Percentiles rank a stretch among this genome's conserved stretches.
Conservation (phyloP, 2,797 vertebrate species). For the Choloepus didactylus region DNA sequence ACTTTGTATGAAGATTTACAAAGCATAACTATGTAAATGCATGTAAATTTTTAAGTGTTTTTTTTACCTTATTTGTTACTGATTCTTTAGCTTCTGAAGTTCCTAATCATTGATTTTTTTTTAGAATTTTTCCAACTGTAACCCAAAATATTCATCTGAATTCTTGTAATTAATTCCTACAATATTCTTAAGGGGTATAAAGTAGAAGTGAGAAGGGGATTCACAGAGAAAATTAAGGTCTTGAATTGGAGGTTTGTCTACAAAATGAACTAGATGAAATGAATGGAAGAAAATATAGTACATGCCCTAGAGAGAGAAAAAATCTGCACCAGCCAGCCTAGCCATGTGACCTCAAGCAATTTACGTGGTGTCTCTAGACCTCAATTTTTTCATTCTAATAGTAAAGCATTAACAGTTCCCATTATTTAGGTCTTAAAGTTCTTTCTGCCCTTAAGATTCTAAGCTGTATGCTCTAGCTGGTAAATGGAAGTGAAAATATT, state of each 20-base stretch:
- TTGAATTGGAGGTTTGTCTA: background rate
- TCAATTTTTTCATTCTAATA: background rate
- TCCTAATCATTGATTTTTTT: background rate
- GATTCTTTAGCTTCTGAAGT: conserved; percentile 9
- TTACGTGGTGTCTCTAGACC: background rate
- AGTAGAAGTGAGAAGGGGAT: background rate
- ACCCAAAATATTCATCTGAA: background rate
- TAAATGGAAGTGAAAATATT: conserved; percentile 12
- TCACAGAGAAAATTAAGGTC: background rate
- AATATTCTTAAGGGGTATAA: background rate
- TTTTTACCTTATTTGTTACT: background rate
- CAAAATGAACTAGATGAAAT: background rate
- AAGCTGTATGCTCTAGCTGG: background rate
- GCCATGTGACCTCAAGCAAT: background rate
- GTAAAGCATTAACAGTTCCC: background rate
- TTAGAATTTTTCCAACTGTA: background rate
- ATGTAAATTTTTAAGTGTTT: background rate
- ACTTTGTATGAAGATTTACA: background rate
- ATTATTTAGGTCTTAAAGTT: background rate
- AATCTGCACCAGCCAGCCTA: background rate
- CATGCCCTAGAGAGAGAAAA: background rate
- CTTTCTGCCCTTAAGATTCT: background rate
- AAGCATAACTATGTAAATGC: background rate
- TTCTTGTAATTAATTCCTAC: background rate
- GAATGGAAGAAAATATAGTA: too few species aligned